A percentile compares a stretch with the other conserved stretches of the same genome.
phyloP scores from a whole-genome alignment of 2,888 invertebrate genomes.

The Eremobia ochroleuca region DNA sequence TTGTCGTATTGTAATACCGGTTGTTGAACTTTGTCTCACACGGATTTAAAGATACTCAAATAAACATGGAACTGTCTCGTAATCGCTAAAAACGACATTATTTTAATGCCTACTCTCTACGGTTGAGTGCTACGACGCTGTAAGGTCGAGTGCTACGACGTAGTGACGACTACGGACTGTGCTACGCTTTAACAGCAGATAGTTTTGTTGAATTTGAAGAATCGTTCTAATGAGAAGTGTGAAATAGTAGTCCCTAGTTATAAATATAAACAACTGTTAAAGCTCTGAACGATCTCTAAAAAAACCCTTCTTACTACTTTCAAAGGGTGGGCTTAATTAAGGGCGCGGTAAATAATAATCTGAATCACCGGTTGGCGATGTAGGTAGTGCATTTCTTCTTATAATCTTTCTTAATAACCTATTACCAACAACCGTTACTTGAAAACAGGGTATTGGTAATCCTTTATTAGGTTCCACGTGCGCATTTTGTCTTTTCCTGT shows the following conservation, averaged over 20 bases:
- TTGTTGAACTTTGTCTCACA: not conserved
- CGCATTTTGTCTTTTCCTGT: not conserved
- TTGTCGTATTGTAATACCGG: not conserved
- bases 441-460: no score
- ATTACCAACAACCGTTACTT: not conserved
- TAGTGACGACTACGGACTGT: conserved; percentile 3
- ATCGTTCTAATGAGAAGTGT: not conserved
- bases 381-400: not conserved
- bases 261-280: no score
- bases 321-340: not conserved
- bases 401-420: not conserved
- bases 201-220: not conserved
- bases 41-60: not conserved
- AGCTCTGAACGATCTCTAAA: not conserved
- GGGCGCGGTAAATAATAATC: not conserved
- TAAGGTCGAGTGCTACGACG: conserved; percentile 28
- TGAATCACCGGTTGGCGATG: not conserved
- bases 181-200: not conserved
- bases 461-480: not conserved
- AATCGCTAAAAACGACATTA: not conserved
- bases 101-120: not conserved
- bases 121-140: conserved; percentile 28
- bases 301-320: not conserved
- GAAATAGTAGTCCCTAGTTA: not conserved
- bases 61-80: not conserved